Percentiles rank a stretch among this genome's conserved stretches.
Evolutionary conservation across 2,888 invertebrate genomes (phyloP).

Genomic region (Strigamia maritima): DNA sequence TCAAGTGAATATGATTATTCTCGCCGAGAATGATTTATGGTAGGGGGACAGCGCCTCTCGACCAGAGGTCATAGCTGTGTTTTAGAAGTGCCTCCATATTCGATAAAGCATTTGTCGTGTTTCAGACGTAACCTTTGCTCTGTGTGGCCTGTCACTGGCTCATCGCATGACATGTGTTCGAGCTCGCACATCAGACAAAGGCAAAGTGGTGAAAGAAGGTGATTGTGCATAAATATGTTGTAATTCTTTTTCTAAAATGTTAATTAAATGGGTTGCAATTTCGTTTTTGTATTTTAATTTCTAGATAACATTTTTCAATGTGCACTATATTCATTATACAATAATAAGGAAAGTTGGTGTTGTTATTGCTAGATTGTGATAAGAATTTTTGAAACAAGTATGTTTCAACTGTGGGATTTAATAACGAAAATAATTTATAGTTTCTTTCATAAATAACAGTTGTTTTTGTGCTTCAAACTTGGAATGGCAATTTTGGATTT

Average conservation of each 20-base stretch:
- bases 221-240: slow-evolving; percentile 4
- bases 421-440: too few relatives aligned
- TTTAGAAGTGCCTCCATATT: slow-evolving; percentile 4
- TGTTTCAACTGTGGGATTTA: too few relatives aligned
- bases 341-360: too few relatives aligned
- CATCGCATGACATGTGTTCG: slow-evolving; percentile 4
- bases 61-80: slow-evolving; percentile 4
- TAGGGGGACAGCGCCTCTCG: not conserved
- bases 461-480: too few relatives aligned
- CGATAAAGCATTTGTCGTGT: slow-evolving; percentile 4
- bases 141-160: not conserved
- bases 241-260: not conserved
- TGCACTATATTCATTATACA: too few relatives aligned
- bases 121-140: not conserved
- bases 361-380: too few relatives aligned
- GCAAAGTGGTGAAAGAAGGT: slow-evolving; percentile 4
- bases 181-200: not conserved
- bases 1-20: slow-evolving; percentile 4
- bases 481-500: too few relatives aligned
- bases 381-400: too few relatives aligned
- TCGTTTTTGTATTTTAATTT: too few relatives aligned
- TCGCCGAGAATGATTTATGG: not conserved
- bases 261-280: not conserved
- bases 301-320: too few relatives aligned
- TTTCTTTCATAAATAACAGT: too few relatives aligned